A percentile compares a stretch with the other conserved stretches of the same genome.
phyloP scores from a whole-genome alignment of 2,113 vertebrate species.

The Dromas ardeola region DNA sequence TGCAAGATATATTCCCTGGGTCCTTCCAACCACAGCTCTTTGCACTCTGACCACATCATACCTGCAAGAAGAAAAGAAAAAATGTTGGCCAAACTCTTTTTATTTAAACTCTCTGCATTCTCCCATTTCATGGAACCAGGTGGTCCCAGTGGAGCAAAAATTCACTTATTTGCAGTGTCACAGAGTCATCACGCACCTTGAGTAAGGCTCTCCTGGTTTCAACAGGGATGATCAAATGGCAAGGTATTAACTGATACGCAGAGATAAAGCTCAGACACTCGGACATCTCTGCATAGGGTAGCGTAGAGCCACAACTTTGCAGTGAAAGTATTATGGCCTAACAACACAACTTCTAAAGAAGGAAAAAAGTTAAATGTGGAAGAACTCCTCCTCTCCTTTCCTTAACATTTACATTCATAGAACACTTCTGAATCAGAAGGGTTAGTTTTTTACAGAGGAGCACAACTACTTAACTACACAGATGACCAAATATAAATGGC shows the following conservation, averaged over 20 bases:
- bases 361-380: background rate
- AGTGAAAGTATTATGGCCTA: background rate
- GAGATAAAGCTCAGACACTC: background rate
- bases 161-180: background rate
- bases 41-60: constrained; percentile 94
- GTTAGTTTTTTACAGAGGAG: background rate
- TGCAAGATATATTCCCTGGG: constrained; percentile 88
- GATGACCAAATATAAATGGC: background rate
- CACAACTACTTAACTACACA: background rate
- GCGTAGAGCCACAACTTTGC: background rate
- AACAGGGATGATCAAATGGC: background rate
- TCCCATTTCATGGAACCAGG: background rate
- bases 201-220: background rate
- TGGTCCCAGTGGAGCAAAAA: background rate
- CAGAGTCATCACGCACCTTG: background rate
- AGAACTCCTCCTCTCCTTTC: background rate
- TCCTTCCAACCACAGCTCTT: constrained; percentile 89
- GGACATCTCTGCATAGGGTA: background rate
- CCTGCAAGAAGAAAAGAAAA: constrained; percentile 66
- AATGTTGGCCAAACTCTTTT: background rate
- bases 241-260: background rate
- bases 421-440: background rate
- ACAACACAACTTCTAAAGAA: background rate
- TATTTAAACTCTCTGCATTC: background rate
- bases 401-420: background rate